A percentile compares a stretch with the other conserved stretches of the same genome.
phyloP scores from a whole-genome alignment of 1,140 invertebrate genomes.

The Heliconius melpomene region DNA sequence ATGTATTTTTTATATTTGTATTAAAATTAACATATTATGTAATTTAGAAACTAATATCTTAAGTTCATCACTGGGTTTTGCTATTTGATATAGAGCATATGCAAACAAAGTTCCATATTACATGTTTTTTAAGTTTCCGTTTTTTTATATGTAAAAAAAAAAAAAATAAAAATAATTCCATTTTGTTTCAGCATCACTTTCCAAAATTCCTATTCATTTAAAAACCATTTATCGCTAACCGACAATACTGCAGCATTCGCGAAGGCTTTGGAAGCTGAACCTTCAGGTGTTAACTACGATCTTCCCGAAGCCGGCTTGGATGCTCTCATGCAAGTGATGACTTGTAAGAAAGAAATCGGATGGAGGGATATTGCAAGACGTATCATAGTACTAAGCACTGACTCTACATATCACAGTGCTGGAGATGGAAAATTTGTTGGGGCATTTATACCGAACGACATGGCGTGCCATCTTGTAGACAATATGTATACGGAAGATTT shows the following conservation, averaged over 20 bases:
- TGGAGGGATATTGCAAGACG: slow-evolving; percentile 83
- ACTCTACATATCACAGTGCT: slow-evolving; percentile 84
- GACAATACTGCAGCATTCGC: slow-evolving; percentile 85
- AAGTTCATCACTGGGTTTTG: no score
- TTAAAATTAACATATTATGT: background rate
- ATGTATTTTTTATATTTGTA: slow-evolving; percentile 54
- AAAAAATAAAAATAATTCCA: no score
- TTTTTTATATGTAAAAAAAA: no score
- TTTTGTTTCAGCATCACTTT: slow-evolving; percentile 20
- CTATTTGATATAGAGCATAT: no score
- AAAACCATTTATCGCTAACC: slow-evolving; percentile 91
- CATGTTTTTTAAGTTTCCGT: no score
- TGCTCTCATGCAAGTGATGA: slow-evolving; percentile 89
- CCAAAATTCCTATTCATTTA: slow-evolving; percentile 85
- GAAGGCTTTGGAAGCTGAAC: slow-evolving; percentile 79
- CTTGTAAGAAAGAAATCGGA: slow-evolving; percentile 83
- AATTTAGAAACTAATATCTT: background rate
- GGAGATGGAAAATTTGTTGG: slow-evolving; percentile 90
- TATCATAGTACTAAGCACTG: slow-evolving; percentile 84
- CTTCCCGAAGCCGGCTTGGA: slow-evolving; percentile 46
- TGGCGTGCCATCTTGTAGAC: slow-evolving; percentile 87
- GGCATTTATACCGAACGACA: slow-evolving; percentile 92
- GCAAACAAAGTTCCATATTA: no score
- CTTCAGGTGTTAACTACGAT: slow-evolving; percentile 41
- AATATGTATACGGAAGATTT: slow-evolving; percentile 84